These are phyloP conservation scores for Cantharis lateralis DNA, from an alignment of 2,888 invertebrate genomes.

Conservation along the genomic window DNA sequence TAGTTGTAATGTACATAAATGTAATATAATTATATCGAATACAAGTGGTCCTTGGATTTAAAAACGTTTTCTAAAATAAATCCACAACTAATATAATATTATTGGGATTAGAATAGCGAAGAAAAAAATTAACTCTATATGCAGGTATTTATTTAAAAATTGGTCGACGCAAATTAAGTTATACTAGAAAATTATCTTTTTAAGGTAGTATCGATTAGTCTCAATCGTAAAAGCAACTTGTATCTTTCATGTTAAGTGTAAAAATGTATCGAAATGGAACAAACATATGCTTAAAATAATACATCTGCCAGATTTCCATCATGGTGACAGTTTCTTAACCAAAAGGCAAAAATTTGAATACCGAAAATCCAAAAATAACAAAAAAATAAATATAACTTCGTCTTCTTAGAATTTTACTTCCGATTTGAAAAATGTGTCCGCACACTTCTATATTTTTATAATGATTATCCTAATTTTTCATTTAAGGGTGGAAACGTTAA, in stretches of 20 bases:
- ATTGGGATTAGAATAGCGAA: too few species aligned
- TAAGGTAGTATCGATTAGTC: background rate
- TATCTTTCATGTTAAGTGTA: background rate
- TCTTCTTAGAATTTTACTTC: constrained; percentile 36
- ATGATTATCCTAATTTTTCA: constrained; percentile 41
- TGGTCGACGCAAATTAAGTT: too few species aligned
- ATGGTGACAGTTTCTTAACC: constrained; percentile 47
- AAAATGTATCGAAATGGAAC: constrained; percentile 18
- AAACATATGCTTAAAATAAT: constrained; percentile 55
- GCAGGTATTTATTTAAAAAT: too few species aligned
- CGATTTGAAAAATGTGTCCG: constrained; percentile 49
- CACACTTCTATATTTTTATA: constrained; percentile 44
- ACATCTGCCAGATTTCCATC: constrained; percentile 56
- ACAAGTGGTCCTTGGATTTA: background rate
- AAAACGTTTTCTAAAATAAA: background rate
- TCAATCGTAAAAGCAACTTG: constrained; percentile 4
- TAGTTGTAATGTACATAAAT: background rate
- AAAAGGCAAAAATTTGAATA: constrained; percentile 38
- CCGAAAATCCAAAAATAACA: constrained; percentile 52
- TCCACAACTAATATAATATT: too few species aligned
- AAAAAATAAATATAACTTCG: constrained; percentile 36
- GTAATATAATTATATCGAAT: background rate
- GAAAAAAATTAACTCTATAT: too few species aligned
- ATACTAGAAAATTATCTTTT: background rate
- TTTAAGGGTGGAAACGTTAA: constrained; percentile 5